A percentile compares a stretch with the other conserved stretches of the same genome.
Conservation (phyloP, 92 coral and sea anemone genomes). For the Diadumene lineata region DNA sequence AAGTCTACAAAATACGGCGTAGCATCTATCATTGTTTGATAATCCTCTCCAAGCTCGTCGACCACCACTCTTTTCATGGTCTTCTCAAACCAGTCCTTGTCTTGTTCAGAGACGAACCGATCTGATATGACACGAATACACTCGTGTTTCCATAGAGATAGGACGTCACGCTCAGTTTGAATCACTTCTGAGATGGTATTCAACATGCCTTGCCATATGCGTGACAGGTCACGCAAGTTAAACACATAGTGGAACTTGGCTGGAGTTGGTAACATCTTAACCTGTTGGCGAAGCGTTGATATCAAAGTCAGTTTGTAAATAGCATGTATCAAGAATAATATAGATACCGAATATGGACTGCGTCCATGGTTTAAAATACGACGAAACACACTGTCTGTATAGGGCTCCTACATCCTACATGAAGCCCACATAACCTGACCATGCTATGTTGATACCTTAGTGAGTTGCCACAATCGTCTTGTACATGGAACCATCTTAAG, state of each 20-base stretch:
- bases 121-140: constrained; percentile 90
- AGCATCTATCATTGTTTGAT: constrained; percentile 60
- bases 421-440: no score
- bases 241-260: constrained; percentile 98
- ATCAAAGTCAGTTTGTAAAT: no score
- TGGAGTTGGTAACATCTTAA: constrained; percentile 97
- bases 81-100: constrained; percentile 98
- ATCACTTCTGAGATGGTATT: constrained; percentile 82
- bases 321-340: no score
- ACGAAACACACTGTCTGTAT: no score
- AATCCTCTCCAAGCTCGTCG: constrained; percentile 93
- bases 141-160: constrained; percentile 96
- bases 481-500: constrained; percentile 71
- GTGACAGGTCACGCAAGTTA: constrained; percentile 97
- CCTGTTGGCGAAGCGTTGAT: no score
- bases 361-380: no score
- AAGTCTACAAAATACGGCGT: constrained; percentile 88
- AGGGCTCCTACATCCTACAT: no score
- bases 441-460: constrained; percentile 79
- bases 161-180: constrained; percentile 50
- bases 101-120: constrained; percentile 84
- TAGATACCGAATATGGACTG: no score
- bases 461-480: constrained; percentile 76
- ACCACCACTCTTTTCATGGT: constrained; percentile 84
- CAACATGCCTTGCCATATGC: constrained; percentile 96